Evolutionary conservation across 2,888 invertebrate genomes (phyloP).

Genomic region (Drosophila pseudotakahashii): DNA sequence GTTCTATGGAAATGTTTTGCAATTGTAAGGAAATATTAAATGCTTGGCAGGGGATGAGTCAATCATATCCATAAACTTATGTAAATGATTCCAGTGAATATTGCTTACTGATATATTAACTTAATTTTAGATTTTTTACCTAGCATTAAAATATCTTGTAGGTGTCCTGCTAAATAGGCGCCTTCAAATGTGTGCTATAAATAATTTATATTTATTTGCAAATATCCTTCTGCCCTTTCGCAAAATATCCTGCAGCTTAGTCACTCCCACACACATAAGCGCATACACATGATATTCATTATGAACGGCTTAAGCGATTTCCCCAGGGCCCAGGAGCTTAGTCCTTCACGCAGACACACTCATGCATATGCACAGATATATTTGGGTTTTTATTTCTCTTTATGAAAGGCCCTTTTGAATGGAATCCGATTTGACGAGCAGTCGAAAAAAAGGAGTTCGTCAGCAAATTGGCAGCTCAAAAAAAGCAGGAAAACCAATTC

Average conservation of each 20-base stretch:
- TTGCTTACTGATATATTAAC: neutral
- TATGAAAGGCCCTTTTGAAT: constrained; percentile 60
- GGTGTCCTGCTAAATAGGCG: constrained; percentile 1
- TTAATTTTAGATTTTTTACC: neutral
- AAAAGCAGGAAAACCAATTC: constrained; percentile 49
- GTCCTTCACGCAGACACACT: constrained; percentile 68
- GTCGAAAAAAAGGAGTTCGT: constrained; percentile 33
- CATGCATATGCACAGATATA: constrained; percentile 65
- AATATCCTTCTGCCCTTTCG: neutral
- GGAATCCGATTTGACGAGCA: constrained; percentile 69
- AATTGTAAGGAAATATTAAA: neutral
- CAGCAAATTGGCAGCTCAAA: constrained; percentile 65
- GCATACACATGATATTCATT: constrained; percentile 78
- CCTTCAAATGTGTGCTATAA: constrained; percentile 8
- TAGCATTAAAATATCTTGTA: neutral
- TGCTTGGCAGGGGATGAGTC: neutral
- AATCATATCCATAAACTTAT: constrained; percentile 1
- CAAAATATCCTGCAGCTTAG: constrained; percentile 19
- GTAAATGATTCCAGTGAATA: neutral
- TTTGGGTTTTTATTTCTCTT: constrained; percentile 33
- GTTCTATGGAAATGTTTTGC: constrained; percentile 13
- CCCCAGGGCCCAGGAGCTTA: constrained; percentile 80
- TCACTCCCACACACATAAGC: constrained; percentile 39
- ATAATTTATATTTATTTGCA: neutral
- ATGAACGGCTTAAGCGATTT: constrained; percentile 84